Evolutionary conservation across 2,888 invertebrate genomes (phyloP), one percentile per base, ranked within the genome.

Genomic region (Xestia sexstrigata): DNA sequence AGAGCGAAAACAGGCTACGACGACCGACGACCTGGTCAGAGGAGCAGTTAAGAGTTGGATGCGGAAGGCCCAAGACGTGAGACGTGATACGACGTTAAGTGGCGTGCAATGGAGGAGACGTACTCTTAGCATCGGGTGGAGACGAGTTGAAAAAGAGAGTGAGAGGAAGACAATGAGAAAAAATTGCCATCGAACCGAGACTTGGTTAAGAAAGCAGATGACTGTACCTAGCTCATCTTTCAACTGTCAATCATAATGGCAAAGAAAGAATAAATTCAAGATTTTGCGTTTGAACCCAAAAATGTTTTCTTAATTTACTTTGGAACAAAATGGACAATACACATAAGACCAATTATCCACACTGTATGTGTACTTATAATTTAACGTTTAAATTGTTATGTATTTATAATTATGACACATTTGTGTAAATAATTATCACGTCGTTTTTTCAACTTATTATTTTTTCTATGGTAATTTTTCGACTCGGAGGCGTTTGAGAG

Each of bases 321-420:
- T 52, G 52, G 42, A 49, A 75, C 63, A 55, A 52, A 72, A 20
- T 52, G 0, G 15, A 66, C 35, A 66, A 20, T 39, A 58, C 0
- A n/a, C n/a, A 11, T 55, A 17, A 1, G 42, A 5, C 39, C 60
- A 9, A 49, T 62, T 62, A 26, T 49, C 35, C 11, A 23, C 9
- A 72, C 30, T 72, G n/a, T 74, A 23, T 71, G 30, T 74, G 35
- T 71, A 30, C 52, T n/a, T 72, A 23, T 6, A 71, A 71, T 63
- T 71, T 74, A 15, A 70, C 39, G 70, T 74, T 60, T 20, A 26
- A 74, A 74, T 49, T 30, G 0, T 1, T 13, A 39, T 35, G 35
- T 60, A 15, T 17, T n/a, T n/a, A 65, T 15, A 13, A 30, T 30
- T n/a, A 49, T 49, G 39, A 42, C 8, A 52, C 63, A 75, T 7